phyloP scores from a whole-genome alignment of 2,888 invertebrate genomes.

The Alentia gelatinosa region DNA sequence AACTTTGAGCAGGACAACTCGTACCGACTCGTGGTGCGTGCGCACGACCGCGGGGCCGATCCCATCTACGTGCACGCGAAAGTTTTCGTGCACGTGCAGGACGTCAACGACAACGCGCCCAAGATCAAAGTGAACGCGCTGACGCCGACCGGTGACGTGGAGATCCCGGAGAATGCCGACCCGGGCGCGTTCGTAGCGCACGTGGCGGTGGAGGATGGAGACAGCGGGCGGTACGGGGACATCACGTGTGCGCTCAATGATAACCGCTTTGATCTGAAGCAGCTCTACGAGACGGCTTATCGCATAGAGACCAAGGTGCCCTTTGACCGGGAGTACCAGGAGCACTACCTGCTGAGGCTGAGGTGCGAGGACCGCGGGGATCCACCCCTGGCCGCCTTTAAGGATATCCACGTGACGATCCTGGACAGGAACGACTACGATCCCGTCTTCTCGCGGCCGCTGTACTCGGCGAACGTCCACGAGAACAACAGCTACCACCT shows the following conservation, averaged over 20 bases:
- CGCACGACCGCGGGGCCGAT: constrained; percentile 58
- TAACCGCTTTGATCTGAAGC: constrained; percentile 56
- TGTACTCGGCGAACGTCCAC: constrained; percentile 67
- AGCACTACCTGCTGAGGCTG: constrained; percentile 70
- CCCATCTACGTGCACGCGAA: constrained; percentile 58
- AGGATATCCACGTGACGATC: constrained; percentile 71
- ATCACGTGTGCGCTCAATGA: constrained; percentile 75
- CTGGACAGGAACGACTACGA: constrained; percentile 76
- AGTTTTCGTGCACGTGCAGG: constrained; percentile 61
- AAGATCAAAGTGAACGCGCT: constrained; percentile 61
- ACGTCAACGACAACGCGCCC: constrained; percentile 64
- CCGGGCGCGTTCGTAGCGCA: constrained; percentile 75
- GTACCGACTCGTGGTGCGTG: constrained; percentile 59
- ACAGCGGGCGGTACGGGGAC: constrained; percentile 74
- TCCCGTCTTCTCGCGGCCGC: constrained; percentile 69
- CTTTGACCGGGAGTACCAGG: constrained; percentile 73
- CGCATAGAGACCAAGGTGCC: constrained; percentile 57
- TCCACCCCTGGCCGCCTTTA: constrained; percentile 69
- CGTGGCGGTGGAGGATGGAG: constrained; percentile 75
- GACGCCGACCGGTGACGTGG: constrained; percentile 52
- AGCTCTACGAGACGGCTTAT: constrained; percentile 59
- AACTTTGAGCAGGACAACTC: constrained; percentile 59
- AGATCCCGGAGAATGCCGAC: constrained; percentile 72
- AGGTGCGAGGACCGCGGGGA: constrained; percentile 74
- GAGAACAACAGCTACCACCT: constrained; percentile 74